Evolutionary conservation across 2,113 vertebrate species (phyloP).

Genomic region (Gnathonemus longibarbis): DNA sequence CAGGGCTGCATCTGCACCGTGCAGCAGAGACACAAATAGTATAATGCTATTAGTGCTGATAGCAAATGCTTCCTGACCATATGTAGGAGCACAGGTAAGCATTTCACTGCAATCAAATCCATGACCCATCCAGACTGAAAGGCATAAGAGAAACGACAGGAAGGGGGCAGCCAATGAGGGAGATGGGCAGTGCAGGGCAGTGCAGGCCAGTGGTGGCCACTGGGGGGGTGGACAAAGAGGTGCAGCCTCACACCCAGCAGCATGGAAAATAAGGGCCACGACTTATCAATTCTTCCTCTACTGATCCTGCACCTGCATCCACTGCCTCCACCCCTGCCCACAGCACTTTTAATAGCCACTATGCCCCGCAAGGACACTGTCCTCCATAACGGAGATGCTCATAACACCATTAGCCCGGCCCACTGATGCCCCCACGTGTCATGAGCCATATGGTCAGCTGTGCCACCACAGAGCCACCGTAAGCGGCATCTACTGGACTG

Average conservation of each 20-base stretch:
- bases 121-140: background rate
- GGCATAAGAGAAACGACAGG: background rate
- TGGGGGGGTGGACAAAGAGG: no score
- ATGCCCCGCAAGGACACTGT: conserved; percentile 19
- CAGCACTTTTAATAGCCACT: conserved; percentile 23
- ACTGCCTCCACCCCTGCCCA: conserved; percentile 12
- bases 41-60: background rate
- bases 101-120: background rate
- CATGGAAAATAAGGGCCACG: background rate
- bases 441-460: background rate
- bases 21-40: background rate
- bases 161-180: background rate
- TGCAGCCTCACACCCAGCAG: background rate
- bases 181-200: background rate
- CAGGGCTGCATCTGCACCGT: background rate
- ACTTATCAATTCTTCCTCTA: background rate
- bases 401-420: conserved; percentile 21
- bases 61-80: background rate
- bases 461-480: background rate
- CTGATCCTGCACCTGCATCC: background rate
- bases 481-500: background rate
- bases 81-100: background rate
- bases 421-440: background rate
- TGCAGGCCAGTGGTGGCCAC: background rate
- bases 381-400: conserved; percentile 22